Evolutionary conservation across 2,113 vertebrate species (phyloP), one percentile per base, ranked within the genome.

Genomic region (Scortum barcoo): DNA sequence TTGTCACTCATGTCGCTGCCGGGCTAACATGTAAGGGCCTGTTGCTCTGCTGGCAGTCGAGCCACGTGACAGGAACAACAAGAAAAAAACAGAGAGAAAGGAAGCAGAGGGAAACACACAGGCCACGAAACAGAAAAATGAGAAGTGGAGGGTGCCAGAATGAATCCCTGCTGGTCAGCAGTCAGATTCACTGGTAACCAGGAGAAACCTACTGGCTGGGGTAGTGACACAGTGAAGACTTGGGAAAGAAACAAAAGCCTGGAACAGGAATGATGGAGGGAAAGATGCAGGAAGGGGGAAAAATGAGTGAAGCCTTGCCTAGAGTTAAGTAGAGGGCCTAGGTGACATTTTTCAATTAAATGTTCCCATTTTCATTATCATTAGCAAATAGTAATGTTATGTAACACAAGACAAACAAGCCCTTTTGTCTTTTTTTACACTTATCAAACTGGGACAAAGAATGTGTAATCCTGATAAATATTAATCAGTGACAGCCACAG

Each of bases 381-480:
- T 65, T 40, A 17, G 76, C 16, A 1, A 30, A 68, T 42, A 60
- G 33, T 56, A 51, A 83, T 53, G n/a, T 62, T 78, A 73, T n/a
- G 44, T 22, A 73, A 80, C 38, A 66, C n/a, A n/a, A 10, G 24
- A n/a, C 13, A 69, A 85, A 68, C 51, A 82, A 44, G 33, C 46
- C 46, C 48, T 30, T 81, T 69, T 58, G 46, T 74, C n/a, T 79
- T 46, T 76, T 53, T 51, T 46, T 66, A n/a, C 40, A 46, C 62
- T 36, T 72, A 53, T 77, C 46, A 75, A 83, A 85, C 40, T 75
- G 53, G 78, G 60, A 80, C 83, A 76, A 80, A 69, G 9, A 73
- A 51, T 48, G 44, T 68, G 50, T 70, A 84, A 84, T 78, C 33
- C 68, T 78, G 72, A 82, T 88, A 74, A 85, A 90, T 85, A 90